These are phyloP conservation scores for Ptychadena robeensis DNA, from an alignment of 2,797 vertebrate genomes.

Conservation along the genomic window DNA sequence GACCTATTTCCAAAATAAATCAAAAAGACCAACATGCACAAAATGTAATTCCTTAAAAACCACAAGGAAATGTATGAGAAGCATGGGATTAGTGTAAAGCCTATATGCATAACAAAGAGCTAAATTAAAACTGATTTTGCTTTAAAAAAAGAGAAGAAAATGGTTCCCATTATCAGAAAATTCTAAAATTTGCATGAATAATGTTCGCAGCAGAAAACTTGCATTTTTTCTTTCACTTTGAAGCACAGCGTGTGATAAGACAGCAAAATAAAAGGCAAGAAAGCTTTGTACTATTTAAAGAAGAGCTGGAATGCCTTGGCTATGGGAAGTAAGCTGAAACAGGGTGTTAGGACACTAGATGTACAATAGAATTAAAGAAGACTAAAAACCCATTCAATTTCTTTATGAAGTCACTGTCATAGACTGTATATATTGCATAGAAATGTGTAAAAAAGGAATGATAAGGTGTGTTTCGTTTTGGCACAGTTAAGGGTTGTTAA, in stretches of 20 bases:
- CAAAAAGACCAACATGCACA: too few species aligned
- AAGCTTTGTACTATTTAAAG: slow-evolving; percentile 17
- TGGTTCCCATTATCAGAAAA: neutral
- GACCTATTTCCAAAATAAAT: too few species aligned
- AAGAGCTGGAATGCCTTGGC: neutral
- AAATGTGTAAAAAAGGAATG: too few species aligned
- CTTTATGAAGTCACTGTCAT: too few species aligned
- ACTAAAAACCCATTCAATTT: too few species aligned
- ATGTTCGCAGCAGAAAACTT: neutral
- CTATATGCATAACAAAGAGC: neutral
- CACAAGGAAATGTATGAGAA: neutral
- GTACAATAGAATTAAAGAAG: neutral
- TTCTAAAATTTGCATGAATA: slow-evolving; percentile 17
- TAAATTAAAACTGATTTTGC: slow-evolving; percentile 13
- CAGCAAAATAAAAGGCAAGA: slow-evolving; percentile 24
- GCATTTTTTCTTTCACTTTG: neutral
- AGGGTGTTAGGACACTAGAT: neutral
- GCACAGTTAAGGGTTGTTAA: too few species aligned
- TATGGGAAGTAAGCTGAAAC: neutral
- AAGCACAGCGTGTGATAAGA: slow-evolving; percentile 12
- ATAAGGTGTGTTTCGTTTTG: too few species aligned
- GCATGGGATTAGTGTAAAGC: neutral
- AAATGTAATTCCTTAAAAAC: neutral
- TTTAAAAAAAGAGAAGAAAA: neutral
- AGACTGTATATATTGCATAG: too few species aligned